Percentiles rank a stretch among this genome's conserved stretches.
These are phyloP conservation scores for Vireo griseus DNA, from an alignment of 2,797 vertebrate genomes.

Conservation along the genomic window DNA sequence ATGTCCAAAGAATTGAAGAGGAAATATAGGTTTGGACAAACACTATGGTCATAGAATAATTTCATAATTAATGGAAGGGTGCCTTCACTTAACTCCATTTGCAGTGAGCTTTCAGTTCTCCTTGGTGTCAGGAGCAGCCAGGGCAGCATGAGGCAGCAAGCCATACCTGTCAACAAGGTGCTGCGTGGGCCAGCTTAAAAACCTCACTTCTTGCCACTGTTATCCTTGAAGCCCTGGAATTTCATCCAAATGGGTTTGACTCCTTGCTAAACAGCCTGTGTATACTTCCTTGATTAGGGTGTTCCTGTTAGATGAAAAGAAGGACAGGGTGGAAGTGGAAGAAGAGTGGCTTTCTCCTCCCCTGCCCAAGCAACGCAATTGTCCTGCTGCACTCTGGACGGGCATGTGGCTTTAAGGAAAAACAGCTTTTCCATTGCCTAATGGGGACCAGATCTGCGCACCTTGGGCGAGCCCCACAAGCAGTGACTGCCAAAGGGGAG, in stretches of 20 bases:
- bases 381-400: neutral
- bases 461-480: neutral
- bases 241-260: slow-evolving; percentile 78
- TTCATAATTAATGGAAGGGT: neutral
- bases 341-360: neutral
- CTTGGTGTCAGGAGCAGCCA: slow-evolving; percentile 30
- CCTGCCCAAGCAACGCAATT: neutral
- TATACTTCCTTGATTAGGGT: slow-evolving; percentile 74
- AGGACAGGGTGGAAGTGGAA: neutral
- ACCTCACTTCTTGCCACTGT: slow-evolving; percentile 77
- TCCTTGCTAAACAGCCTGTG: slow-evolving; percentile 59
- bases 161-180: slow-evolving; percentile 53
- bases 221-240: slow-evolving; percentile 66
- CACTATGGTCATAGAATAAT: neutral
- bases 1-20: neutral
- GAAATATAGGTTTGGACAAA: neutral
- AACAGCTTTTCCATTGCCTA: neutral
- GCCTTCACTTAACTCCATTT: slow-evolving; percentile 36
- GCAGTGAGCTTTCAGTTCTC: neutral
- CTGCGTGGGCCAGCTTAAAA: slow-evolving; percentile 39
- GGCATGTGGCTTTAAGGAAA: neutral
- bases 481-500: neutral
- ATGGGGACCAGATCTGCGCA: neutral
- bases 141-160: slow-evolving; percentile 11
- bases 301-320: slow-evolving; percentile 66